phyloP scores from a whole-genome alignment of 2,797 vertebrate genomes.

The Malacoctenus gilli region DNA sequence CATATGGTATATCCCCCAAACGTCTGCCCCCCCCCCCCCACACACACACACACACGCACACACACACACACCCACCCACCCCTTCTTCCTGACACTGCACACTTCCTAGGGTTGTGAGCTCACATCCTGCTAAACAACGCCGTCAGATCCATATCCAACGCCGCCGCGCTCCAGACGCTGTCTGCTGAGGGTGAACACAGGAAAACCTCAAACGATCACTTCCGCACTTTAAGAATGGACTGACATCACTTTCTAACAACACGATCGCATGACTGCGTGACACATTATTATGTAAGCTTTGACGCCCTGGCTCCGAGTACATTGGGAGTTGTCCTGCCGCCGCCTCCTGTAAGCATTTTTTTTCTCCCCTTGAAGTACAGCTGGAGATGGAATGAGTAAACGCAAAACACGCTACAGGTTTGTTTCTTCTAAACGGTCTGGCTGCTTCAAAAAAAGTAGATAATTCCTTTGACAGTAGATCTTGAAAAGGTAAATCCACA shows the following conservation, averaged over 20 bases:
- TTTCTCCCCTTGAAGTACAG: background rate
- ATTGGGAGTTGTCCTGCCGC: slow-evolving; percentile 40
- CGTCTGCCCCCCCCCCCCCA: no score
- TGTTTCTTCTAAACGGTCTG: slow-evolving; percentile 16
- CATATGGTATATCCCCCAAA: no score
- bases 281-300: slow-evolving; percentile 47
- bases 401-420: slow-evolving; percentile 30
- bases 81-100: background rate
- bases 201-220: slow-evolving; percentile 73
- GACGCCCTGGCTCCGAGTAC: slow-evolving; percentile 42
- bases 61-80: background rate
- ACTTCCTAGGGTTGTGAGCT: slow-evolving; percentile 22
- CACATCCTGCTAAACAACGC: slow-evolving; percentile 47
- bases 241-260: slow-evolving; percentile 68
- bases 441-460: slow-evolving; percentile 14
- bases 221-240: slow-evolving; percentile 73
- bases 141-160: slow-evolving; percentile 20
- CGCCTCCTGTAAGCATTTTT: background rate
- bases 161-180: slow-evolving; percentile 28
- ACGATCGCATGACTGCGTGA: slow-evolving; percentile 53
- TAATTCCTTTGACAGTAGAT: slow-evolving; percentile 40
- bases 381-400: slow-evolving; percentile 22
- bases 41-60: no score
- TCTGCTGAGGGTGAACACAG: slow-evolving; percentile 49
- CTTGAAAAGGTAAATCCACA: slow-evolving; percentile 41